Evolutionary conservation across 2,888 invertebrate species (phyloP), one percentile per base, ranked within the genome.

Genomic region (Caenorhabditis drosophilae): DNA sequence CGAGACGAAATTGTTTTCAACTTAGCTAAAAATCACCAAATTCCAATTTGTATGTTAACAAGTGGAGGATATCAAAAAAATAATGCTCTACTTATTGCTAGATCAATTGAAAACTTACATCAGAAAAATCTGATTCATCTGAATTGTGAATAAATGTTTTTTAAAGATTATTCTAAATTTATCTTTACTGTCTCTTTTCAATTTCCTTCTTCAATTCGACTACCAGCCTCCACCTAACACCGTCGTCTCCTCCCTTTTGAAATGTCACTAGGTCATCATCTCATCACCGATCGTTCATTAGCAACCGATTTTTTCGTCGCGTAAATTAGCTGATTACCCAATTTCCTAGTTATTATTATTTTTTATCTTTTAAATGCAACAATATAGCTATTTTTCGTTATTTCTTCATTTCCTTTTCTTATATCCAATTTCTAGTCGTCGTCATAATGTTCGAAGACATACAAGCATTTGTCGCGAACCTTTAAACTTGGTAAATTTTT

Each of bases 1-100:
- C 87, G 93, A 42, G 93, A 93, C 84, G 90, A 91, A 84, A 87
- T 91, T 42, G 92, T 93, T 0, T 93, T 93, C 82, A 86, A 88
- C 68, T 88, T 88, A 67, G 90, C 90, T 54, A 70, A 79, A 25
- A 49, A 62, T 1, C 68, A 50, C 15, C 41, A 40, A 12, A 72
- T 70, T 18, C 78, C 80, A 11, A 79, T 69, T 25, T 68, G 73
- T n/a, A 81, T 81, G 80, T 84, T 81, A 77, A 86, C 85, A 0
- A 92, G 92, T 78, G 93, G 93, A 0, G 93, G 93, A 0, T 93
- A 93, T 84, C 87, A 90, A 67, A 88, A 89, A 67, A 87, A 87
- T 64, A 91, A 91, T 0, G 92, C 92, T 0, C 86, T 87, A 67
- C 89, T 93, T 70, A 92, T 93, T 56, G 91, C 92, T 0, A 89